phyloP scores from a whole-genome alignment of 2,797 vertebrate species.

The Hydrophis major region DNA sequence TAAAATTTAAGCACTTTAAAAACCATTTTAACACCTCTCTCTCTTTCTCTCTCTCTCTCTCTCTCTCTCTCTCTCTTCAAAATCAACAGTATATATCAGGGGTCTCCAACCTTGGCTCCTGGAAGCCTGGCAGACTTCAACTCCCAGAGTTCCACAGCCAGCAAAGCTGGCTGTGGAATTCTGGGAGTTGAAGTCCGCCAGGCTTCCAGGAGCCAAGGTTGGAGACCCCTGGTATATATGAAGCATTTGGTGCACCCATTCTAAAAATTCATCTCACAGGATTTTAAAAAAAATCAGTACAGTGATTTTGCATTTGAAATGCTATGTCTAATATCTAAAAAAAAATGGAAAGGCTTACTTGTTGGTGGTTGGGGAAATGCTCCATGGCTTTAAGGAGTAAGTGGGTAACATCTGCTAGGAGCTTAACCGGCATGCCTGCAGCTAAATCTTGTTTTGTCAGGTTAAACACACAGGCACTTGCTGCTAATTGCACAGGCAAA shows the following conservation, averaged over 20 bases:
- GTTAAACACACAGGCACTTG: slow-evolving; percentile 97
- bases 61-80: too few relatives aligned
- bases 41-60: too few relatives aligned
- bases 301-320: neutral
- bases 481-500: slow-evolving; percentile 94
- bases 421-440: slow-evolving; percentile 90
- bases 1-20: neutral
- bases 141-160: too few relatives aligned
- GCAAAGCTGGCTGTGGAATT: too few relatives aligned
- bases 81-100: neutral
- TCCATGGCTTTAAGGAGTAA: slow-evolving; percentile 96
- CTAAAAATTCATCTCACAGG: neutral
- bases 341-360: slow-evolving; percentile 73
- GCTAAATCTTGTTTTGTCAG: slow-evolving; percentile 97
- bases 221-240: too few relatives aligned
- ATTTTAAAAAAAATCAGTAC: neutral
- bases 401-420: slow-evolving; percentile 90
- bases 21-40: neutral
- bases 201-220: too few relatives aligned
- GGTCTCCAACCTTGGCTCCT: too few relatives aligned
- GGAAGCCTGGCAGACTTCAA: too few relatives aligned
- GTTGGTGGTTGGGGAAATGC: slow-evolving; percentile 97
- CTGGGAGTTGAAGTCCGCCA: too few relatives aligned
- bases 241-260: neutral
- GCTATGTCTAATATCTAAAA: neutral